Evolutionary conservation across 2,888 invertebrate genomes (phyloP).

Genomic region (Drosophila formosana): DNA sequence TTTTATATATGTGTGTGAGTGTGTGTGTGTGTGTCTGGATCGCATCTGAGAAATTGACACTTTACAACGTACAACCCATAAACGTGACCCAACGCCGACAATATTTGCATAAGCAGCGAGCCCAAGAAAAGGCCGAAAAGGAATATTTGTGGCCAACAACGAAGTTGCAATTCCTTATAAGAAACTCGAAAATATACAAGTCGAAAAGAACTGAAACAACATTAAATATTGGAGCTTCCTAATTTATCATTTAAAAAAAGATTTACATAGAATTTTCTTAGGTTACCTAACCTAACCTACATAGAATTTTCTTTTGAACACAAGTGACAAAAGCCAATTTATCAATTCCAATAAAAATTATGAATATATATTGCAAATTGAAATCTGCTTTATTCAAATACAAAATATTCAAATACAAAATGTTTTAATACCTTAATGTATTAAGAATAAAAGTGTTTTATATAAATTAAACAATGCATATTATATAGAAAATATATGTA

Average conservation of each 20-base stretch:
- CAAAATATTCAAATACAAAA: too few relatives aligned
- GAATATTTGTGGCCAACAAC: background rate
- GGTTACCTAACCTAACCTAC: too few relatives aligned
- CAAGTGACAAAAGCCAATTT: too few relatives aligned
- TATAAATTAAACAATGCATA: background rate
- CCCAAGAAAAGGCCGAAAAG: conserved; percentile 21
- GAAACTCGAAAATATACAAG: background rate
- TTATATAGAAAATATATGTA: background rate
- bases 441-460: background rate
- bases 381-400: too few relatives aligned
- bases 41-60: conserved; percentile 78
- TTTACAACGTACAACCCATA: conserved; percentile 74
- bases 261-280: too few relatives aligned
- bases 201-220: too few relatives aligned
- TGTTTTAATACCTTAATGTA: too few relatives aligned
- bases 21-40: conserved; percentile 19
- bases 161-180: conserved; percentile 43
- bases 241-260: too few relatives aligned
- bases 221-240: too few relatives aligned
- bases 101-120: conserved; percentile 71
- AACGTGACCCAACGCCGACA: conserved; percentile 72
- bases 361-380: too few relatives aligned
- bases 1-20: conserved; percentile 6
- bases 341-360: too few relatives aligned
- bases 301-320: too few relatives aligned